These are phyloP conservation scores for Amphimedon queenslandica DNA, from an alignment of 37 sponge, comb jelly and placozoan genomes.

Conservation along the genomic window DNA sequence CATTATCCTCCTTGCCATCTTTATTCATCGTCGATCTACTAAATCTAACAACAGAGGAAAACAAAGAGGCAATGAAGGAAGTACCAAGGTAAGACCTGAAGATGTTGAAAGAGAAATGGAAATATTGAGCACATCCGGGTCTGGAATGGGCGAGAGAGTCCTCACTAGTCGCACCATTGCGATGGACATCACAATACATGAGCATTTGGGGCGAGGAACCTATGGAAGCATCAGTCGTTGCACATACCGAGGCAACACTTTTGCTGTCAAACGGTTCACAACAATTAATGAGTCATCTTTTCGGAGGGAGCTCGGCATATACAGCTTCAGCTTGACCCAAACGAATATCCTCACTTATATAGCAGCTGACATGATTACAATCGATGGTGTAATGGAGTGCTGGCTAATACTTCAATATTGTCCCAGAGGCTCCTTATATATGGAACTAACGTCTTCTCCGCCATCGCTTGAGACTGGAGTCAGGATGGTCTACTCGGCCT, in stretches of 20 bases:
- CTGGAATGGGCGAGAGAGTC: slow-evolving; percentile 60
- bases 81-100: too few relatives aligned
- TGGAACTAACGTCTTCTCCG: slow-evolving; percentile 60
- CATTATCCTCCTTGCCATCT: too few relatives aligned
- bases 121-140: slow-evolving; percentile 72
- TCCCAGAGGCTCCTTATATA: slow-evolving; percentile 86
- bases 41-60: too few relatives aligned
- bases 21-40: too few relatives aligned
- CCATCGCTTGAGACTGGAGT: slow-evolving; percentile 21
- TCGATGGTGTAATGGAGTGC: slow-evolving; percentile 70
- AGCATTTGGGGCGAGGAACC: slow-evolving; percentile 77
- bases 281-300: slow-evolving; percentile 80
- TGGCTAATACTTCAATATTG: slow-evolving; percentile 97
- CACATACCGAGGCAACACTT: slow-evolving; percentile 59
- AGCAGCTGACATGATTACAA: slow-evolving; percentile 83
- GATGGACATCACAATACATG: slow-evolving; percentile 54
- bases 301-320: slow-evolving; percentile 85
- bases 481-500: slow-evolving; percentile 51
- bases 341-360: slow-evolving; percentile 89
- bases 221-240: slow-evolving; percentile 84
- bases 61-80: too few relatives aligned
- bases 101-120: too few relatives aligned
- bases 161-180: slow-evolving; percentile 80
- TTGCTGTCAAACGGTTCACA: slow-evolving; percentile 92
- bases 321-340: slow-evolving; percentile 78